Evolutionary conservation across 2,797 vertebrate genomes (phyloP).

Genomic region (Sebastes taczanowskii): DNA sequence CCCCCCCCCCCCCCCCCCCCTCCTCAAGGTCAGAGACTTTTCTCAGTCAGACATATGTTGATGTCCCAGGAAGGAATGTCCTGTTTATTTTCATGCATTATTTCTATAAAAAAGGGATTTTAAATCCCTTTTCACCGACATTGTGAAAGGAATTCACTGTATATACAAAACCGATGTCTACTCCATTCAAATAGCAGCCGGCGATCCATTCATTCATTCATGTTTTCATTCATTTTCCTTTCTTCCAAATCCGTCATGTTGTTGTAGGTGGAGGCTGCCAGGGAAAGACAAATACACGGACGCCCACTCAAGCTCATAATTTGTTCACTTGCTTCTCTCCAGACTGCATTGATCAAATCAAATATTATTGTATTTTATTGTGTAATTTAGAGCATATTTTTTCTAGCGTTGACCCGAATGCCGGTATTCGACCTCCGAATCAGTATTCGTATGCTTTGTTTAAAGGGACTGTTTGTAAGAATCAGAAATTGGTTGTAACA

Average conservation of each 20-base stretch:
- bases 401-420: neutral
- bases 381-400: neutral
- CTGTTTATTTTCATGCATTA: neutral
- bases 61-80: constrained; percentile 9
- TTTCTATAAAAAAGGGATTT: neutral
- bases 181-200: neutral
- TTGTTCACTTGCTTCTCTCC: neutral
- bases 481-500: too few species aligned
- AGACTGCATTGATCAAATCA: neutral
- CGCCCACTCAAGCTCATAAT: neutral
- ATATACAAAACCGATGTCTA: neutral
- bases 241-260: neutral
- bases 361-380: neutral
- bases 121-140: neutral
- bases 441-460: too few species aligned
- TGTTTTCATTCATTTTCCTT: neutral
- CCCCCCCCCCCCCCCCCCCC: too few species aligned
- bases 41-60: constrained; percentile 40
- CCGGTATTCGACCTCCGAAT: too few species aligned
- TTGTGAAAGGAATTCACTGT: neutral
- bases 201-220: neutral
- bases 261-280: neutral
- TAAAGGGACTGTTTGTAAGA: too few species aligned
- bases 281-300: neutral
- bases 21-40: constrained; percentile 72